phyloP scores from a whole-genome alignment of 2,113 vertebrate genomes.

The Leptosomus discolor region DNA sequence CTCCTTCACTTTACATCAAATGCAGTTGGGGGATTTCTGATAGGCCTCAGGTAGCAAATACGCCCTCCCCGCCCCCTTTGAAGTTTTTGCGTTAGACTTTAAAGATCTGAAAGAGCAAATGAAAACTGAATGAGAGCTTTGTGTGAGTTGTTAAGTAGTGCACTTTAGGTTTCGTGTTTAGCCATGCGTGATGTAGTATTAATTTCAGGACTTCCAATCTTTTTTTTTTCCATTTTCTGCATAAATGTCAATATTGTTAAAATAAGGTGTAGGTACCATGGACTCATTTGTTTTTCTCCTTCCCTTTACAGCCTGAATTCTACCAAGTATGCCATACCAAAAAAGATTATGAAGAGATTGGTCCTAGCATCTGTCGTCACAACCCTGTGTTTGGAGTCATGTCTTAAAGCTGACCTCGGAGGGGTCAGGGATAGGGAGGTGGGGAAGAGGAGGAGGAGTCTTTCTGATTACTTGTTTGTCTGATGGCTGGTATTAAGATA shows the following conservation, averaged over 20 bases:
- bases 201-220: not conserved
- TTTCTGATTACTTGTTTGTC: constrained; percentile 81
- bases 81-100: not conserved
- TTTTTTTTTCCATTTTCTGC: not conserved
- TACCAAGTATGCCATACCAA: constrained; percentile 99
- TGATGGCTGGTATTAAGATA: constrained; percentile 77
- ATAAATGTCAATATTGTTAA: not conserved
- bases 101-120: not conserved
- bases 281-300: not conserved
- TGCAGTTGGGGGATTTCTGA: not conserved
- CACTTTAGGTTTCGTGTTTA: not conserved
- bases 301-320: constrained; percentile 89
- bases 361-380: constrained; percentile 99
- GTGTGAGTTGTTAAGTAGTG: not conserved
- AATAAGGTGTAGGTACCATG: fast-evolving
- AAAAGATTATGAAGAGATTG: constrained; percentile 99
- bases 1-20: not conserved
- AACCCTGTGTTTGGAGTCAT: constrained; percentile 99
- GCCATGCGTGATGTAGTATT: fast-evolving
- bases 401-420: constrained; percentile 84
- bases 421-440: constrained; percentile 64
- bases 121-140: not conserved
- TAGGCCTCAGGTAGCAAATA: not conserved
- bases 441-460: constrained; percentile 53
- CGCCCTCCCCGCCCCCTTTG: not conserved